Percentiles rank a stretch among this genome's conserved stretches.
These are phyloP conservation scores for Diaperis boleti DNA, from an alignment of 2,888 invertebrate species.

Conservation along the genomic window DNA sequence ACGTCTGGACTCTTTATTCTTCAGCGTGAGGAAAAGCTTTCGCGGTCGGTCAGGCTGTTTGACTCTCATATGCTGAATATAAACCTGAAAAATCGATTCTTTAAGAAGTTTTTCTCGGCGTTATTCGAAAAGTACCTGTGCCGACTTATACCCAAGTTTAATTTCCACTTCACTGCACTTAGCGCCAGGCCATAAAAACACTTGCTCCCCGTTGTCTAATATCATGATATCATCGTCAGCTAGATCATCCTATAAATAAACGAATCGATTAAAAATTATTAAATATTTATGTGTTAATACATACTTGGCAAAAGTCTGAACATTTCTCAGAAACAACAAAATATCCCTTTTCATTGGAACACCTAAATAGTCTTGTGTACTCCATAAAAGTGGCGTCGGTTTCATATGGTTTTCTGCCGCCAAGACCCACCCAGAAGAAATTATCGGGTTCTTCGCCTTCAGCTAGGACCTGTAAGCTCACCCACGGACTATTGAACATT, in stretches of 20 bases:
- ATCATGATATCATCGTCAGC: slow-evolving; percentile 99
- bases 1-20: slow-evolving; percentile 94
- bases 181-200: slow-evolving; percentile 97
- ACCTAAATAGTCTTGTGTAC: slow-evolving; percentile 93
- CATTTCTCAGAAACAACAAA: slow-evolving; percentile 99
- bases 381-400: slow-evolving; percentile 91
- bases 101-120: neutral
- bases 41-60: slow-evolving; percentile 93
- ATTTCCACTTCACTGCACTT: slow-evolving; percentile 99
- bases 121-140: slow-evolving; percentile 76
- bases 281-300: neutral
- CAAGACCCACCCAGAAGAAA: slow-evolving; percentile 96
- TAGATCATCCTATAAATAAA: slow-evolving; percentile 84
- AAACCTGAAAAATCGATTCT: slow-evolving; percentile 76
- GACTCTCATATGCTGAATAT: slow-evolving; percentile 96
- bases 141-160: slow-evolving; percentile 98
- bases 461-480: slow-evolving; percentile 81
- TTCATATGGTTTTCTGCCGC: slow-evolving; percentile 92
- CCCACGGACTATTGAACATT: slow-evolving; percentile 88
- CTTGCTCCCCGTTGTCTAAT: slow-evolving; percentile 96
- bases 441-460: slow-evolving; percentile 98
- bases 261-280: neutral
- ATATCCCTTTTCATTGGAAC: slow-evolving; percentile 99
- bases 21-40: slow-evolving; percentile 93
- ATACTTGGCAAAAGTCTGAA: slow-evolving; percentile 95